These are phyloP conservation scores for Acleris laterana DNA, from an alignment of 2,888 invertebrate genomes.

Conservation along the genomic window DNA sequence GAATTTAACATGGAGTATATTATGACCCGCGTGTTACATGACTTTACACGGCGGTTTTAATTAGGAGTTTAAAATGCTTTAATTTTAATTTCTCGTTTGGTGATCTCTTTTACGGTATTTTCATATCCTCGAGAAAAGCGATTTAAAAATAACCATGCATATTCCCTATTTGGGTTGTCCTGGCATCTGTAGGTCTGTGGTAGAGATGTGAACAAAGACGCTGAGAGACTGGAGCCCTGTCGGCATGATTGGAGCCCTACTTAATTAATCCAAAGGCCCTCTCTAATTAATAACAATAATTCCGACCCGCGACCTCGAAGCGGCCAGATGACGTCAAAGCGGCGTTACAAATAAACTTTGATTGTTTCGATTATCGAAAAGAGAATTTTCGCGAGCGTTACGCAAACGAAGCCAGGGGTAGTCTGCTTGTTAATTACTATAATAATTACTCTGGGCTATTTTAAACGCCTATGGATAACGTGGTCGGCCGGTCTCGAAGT, in stretches of 20 bases:
- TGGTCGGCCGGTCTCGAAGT: too few relatives aligned
- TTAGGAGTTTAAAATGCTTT: too few relatives aligned
- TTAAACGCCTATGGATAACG: too few relatives aligned
- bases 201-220: constrained; percentile 78
- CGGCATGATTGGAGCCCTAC: constrained; percentile 80
- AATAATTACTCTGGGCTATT: too few relatives aligned
- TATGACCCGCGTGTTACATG: too few relatives aligned
- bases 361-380: constrained; percentile 53
- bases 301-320: constrained; percentile 60
- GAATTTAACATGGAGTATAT: too few relatives aligned
- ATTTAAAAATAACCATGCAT: too few relatives aligned
- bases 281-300: constrained; percentile 83
- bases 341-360: constrained; percentile 55
- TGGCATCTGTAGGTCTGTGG: constrained; percentile 49
- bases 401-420: constrained; percentile 38
- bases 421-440: constrained; percentile 6
- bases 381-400: constrained; percentile 37
- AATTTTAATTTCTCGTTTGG: too few relatives aligned
- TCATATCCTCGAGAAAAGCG: too few relatives aligned
- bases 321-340: constrained; percentile 74
- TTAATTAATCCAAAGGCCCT: constrained; percentile 80
- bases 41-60: too few relatives aligned
- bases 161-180: constrained; percentile 45
- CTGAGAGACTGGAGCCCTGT: constrained; percentile 73
- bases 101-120: too few relatives aligned